Evolutionary conservation across 2,113 vertebrate species (phyloP).

Genomic region (Sinocyclocheilus maitianheensis): DNA sequence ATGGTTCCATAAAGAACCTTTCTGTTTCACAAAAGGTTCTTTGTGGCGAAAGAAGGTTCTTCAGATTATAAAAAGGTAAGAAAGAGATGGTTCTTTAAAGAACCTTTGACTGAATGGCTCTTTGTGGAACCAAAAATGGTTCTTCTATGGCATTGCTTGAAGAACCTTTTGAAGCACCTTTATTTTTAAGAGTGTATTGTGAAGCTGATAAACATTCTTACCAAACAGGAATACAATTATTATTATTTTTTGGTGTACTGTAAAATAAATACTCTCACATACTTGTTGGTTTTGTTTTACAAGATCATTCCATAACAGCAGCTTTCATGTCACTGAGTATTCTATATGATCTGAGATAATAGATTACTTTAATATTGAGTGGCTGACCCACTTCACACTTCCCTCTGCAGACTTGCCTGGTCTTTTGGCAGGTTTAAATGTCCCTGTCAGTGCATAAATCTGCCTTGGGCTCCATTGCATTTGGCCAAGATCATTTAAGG

Average conservation of each 20-base stretch:
- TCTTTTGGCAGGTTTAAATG: neutral
- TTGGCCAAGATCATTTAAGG: slow-evolving; percentile 32
- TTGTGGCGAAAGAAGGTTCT: no score
- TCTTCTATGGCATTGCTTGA: no score
- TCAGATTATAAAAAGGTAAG: no score
- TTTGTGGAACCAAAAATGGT: no score
- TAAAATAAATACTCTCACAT: no score
- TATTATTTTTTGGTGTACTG: no score
- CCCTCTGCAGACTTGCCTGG: neutral
- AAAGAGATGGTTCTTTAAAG: no score
- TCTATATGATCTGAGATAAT: neutral
- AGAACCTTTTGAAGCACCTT: no score
- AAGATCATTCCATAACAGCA: neutral
- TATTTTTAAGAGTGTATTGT: neutral
- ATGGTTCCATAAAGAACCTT: no score
- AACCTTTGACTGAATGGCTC: no score
- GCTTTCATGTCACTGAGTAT: neutral
- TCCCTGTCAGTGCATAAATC: slow-evolving; percentile 13
- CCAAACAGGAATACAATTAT: neutral
- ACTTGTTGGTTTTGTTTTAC: neutral
- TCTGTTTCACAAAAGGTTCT: no score
- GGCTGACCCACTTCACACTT: slow-evolving; percentile 4
- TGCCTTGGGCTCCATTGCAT: neutral
- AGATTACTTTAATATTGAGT: neutral
- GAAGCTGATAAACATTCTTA: neutral